Evolutionary conservation across 2,113 vertebrate species (phyloP), one percentile per base, ranked within the genome.

Genomic region (Notarius quadriscutis): DNA sequence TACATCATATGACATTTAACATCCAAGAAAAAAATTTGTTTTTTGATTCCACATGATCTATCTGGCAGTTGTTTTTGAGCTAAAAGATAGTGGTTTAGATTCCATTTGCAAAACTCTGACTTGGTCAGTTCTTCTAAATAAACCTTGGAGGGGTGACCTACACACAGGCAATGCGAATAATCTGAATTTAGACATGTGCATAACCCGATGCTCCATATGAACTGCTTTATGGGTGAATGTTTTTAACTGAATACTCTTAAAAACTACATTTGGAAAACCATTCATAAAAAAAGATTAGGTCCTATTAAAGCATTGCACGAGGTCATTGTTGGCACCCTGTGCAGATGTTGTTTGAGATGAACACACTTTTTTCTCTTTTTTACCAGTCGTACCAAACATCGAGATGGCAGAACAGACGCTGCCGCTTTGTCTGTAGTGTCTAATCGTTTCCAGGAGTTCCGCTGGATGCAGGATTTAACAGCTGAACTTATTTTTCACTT

Each of bases 401-500:
- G 92, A 94, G 93, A 92, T 91, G 91, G 87, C 86, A 85, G 91
- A 87, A 91, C 91, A 86, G 86, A 91, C 89, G 89, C 89, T 94
- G 94, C 93, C 93, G 95, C 91, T 95, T 95, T 93, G 93, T 94
- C 92, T 95, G 95, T 94, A 81, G 83, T 4, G 87, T 87, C 83
- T 95, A 96, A 96, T 96, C 91, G 88, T 90, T 95, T 94, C 94
- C 95, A 96, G 95, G 94, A 91, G 86, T 83, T 87, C 89, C 71
- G 89, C 94, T 95, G 94, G 94, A 88, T 81, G 63, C 94, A 85
- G 67, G 90, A 93, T 94, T 95, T 94, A 95, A 94, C 94, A 95
- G 94, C 93, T 92, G 65, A 91, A 91, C 91, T 94, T 95, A 94
- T 95, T 96, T 95, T 95, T 95, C 94, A 94, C 93, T 95, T 96